phyloP scores from a whole-genome alignment of 2,888 invertebrate species.

The Strigamia crassipes region DNA sequence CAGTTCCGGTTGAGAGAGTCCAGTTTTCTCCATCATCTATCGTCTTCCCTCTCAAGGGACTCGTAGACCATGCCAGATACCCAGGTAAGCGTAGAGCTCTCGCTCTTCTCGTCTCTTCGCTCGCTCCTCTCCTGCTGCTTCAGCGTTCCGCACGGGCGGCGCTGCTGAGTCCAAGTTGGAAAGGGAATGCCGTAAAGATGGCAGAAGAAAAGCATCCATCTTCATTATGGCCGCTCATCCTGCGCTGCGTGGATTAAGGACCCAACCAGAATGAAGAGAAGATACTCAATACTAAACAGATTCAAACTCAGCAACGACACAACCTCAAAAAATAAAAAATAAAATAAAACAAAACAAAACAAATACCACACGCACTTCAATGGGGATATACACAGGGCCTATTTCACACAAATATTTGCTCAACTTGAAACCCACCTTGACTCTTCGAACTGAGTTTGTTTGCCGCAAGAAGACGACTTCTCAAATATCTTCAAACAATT shows the following conservation, averaged over 20 bases:
- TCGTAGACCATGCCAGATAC: slow-evolving; percentile 37
- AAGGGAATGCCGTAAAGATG: slow-evolving; percentile 36
- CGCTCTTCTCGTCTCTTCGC: slow-evolving; percentile 5
- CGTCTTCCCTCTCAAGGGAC: slow-evolving; percentile 38
- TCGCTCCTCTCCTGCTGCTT: slow-evolving; percentile 36
- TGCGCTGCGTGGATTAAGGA: slow-evolving; percentile 1
- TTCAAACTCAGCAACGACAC: neutral
- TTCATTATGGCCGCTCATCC: slow-evolving; percentile 38
- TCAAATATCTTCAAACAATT: slow-evolving; percentile 19
- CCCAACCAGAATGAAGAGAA: neutral
- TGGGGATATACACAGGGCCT: neutral
- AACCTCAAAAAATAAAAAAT: neutral
- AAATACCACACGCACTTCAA: neutral
- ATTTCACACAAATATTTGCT: slow-evolving; percentile 27
- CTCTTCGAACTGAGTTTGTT: neutral
- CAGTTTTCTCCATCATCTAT: slow-evolving; percentile 42
- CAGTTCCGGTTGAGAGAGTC: slow-evolving; percentile 40
- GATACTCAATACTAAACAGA: slow-evolving; percentile 35
- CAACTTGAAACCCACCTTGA: slow-evolving; percentile 11
- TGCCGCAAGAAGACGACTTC: neutral
- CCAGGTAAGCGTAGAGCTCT: slow-evolving; percentile 42
- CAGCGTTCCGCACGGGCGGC: slow-evolving; percentile 36
- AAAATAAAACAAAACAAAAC: neutral
- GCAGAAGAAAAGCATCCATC: slow-evolving; percentile 38
- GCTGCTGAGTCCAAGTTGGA: slow-evolving; percentile 38